Percentiles rank a stretch among this genome's conserved stretches.
Evolutionary conservation across 2,113 vertebrate genomes (phyloP).

Genomic region (Oreotrochilus melanogaster): DNA sequence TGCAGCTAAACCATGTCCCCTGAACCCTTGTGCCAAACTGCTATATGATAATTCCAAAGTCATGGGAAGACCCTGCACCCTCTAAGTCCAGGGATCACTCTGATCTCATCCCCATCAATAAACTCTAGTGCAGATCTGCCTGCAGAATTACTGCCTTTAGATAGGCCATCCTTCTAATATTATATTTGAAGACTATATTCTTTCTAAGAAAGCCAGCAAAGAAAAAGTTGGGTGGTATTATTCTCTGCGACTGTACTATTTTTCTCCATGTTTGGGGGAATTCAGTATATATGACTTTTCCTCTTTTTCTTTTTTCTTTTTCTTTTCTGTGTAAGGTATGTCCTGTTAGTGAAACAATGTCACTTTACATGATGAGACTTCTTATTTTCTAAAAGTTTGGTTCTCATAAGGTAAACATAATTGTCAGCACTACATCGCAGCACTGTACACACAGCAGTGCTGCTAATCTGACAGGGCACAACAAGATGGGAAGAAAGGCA

Average conservation of each 20-base stretch:
- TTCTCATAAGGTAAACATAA: slow-evolving; percentile 42
- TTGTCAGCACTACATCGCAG: not conserved
- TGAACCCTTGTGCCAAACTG: not conserved
- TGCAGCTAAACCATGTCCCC: not conserved
- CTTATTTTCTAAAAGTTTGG: not conserved
- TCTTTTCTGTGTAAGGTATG: not conserved
- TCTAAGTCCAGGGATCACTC: not conserved
- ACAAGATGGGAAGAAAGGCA: not conserved
- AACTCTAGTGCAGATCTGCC: not conserved
- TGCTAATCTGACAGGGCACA: slow-evolving; percentile 31
- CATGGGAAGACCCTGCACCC: not conserved
- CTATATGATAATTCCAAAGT: not conserved
- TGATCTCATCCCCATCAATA: not conserved
- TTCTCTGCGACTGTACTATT: not conserved
- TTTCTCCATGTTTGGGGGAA: not conserved
- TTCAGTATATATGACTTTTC: not conserved
- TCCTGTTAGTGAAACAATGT: not conserved
- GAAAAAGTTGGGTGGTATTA: fast-evolving
- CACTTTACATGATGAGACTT: not conserved
- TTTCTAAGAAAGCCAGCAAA: not conserved
- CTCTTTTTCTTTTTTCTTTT: not conserved
- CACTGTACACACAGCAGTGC: not conserved
- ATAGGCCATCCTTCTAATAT: not conserved
- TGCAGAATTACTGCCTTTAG: not conserved
- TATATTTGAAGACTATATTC: not conserved